Base-by-base conservation (phyloP, 1,140 invertebrate genomes). In the Aleiodes sp. region DNA sequence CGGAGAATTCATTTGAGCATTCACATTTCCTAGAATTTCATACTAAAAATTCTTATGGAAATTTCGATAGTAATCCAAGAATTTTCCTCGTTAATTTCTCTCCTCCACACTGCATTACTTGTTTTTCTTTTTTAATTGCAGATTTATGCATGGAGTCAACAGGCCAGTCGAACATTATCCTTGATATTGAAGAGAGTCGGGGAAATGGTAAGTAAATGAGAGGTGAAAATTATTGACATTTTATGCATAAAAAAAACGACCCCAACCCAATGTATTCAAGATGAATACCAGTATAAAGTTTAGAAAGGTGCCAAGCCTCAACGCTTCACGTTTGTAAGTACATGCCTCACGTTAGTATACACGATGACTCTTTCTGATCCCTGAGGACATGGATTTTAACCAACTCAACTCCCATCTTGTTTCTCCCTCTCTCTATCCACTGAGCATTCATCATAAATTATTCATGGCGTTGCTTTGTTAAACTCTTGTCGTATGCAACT, bases 171-270 rank as follows among this genome's bases (percentile, higher is more conserved):
- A 96, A 94, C 77, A 94, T 96, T 52, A 96, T 96, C 72, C 85
- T 96, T 60, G 94, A 96, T 78, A 95, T 96, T 68, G 92, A 94
- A 83, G 94, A 96, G 82, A 96, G 94, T 78, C 88, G 91, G 84
- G 94, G 92, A 73, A 88, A 89, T 75, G 92, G 94, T 96, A 89
- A 94, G 94, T 80, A 29, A 8, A 52, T 52, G 21, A 16, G 46
- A 52, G 4, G 12, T 10, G 21, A 24, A 52, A 52, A 9, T 24
- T n/a, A n/a, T 24, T 52, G 16, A 4, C 1, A 21, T 52, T 52
- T n/a, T n/a, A n/a, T n/a, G n/a, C n/a, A n/a, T n/a, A n/a, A n/a
- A n/a, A n/a, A n/a, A n/a, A n/a, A n/a, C n/a, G n/a, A n/a, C n/a
- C n/a, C n/a, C n/a, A n/a, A n/a, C n/a, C n/a, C n/a, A n/a, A n/a